Conservation (phyloP, 2,113 vertebrate genomes). For the Gavia stellata region DNA sequence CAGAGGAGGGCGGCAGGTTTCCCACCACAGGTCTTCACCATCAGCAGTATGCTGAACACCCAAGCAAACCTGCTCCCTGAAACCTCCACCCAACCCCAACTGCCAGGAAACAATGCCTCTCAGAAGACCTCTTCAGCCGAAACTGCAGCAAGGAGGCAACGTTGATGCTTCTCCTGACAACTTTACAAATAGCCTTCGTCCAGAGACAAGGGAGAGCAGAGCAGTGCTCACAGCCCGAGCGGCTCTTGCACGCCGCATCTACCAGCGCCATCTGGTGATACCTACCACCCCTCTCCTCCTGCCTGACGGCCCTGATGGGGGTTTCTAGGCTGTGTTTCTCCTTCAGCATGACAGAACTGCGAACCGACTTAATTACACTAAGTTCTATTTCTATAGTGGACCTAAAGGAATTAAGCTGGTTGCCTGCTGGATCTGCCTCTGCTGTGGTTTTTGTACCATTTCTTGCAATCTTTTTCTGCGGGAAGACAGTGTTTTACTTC, state of each 20-base stretch:
- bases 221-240: fast-evolving
- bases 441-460: not conserved
- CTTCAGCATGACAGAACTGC: not conserved
- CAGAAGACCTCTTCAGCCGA: not conserved
- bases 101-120: not conserved
- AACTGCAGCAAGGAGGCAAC: not conserved
- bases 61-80: not conserved
- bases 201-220: not conserved
- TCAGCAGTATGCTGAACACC: not conserved
- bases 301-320: fast-evolving
- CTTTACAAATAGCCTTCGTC: not conserved
- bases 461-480: not conserved
- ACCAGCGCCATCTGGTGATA: conserved; percentile 37
- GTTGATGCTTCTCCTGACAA: not conserved
- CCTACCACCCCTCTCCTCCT: not conserved
- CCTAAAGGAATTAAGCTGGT: not conserved
- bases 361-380: not conserved
- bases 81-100: not conserved
- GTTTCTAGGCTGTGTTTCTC: not conserved
- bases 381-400: not conserved
- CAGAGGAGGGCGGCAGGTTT: not conserved
- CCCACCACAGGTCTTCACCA: not conserved
- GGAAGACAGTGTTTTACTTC: not conserved
- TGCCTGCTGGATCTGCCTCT: not conserved
- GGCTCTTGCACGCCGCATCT: not conserved